Evolutionary conservation across 2,113 vertebrate genomes (phyloP).

Genomic region (Fregata magnificens): DNA sequence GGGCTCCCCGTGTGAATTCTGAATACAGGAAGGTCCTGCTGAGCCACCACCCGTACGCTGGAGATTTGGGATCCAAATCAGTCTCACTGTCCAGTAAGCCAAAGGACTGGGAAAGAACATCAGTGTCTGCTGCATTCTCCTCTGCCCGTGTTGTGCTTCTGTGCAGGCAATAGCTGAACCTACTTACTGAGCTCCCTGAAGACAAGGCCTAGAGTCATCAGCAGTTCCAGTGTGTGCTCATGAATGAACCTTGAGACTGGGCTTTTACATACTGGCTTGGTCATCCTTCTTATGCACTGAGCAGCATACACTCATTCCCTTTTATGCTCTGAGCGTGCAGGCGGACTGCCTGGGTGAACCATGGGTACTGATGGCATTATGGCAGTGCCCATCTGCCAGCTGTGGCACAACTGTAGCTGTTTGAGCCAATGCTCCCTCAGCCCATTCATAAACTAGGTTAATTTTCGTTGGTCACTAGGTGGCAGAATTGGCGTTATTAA

Average conservation of each 20-base stretch:
- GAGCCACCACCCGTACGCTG: not conserved
- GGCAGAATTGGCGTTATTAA: slow-evolving; percentile 70
- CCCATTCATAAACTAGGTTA: not conserved
- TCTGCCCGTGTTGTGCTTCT: not conserved
- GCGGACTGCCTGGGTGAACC: not conserved
- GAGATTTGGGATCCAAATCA: not conserved
- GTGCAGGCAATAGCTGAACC: not conserved
- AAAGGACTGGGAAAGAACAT: not conserved
- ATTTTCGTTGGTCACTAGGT: slow-evolving; percentile 69
- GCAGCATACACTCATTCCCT: not conserved
- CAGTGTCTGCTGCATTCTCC: not conserved
- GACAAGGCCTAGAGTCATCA: not conserved
- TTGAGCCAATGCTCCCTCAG: not conserved
- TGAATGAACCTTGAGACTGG: not conserved
- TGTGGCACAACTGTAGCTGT: not conserved
- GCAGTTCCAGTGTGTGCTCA: not conserved
- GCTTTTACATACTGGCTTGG: not conserved
- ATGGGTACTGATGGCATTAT: fast-evolving
- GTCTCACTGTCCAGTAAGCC: not conserved
- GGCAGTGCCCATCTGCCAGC: fast-evolving
- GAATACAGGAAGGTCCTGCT: not conserved
- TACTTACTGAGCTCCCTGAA: not conserved
- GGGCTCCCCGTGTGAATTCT: not conserved
- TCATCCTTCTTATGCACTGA: not conserved
- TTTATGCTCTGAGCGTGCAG: not conserved